phyloP scores from a whole-genome alignment of 2,888 invertebrate genomes.

The Hermaeophaga mercurialis region DNA sequence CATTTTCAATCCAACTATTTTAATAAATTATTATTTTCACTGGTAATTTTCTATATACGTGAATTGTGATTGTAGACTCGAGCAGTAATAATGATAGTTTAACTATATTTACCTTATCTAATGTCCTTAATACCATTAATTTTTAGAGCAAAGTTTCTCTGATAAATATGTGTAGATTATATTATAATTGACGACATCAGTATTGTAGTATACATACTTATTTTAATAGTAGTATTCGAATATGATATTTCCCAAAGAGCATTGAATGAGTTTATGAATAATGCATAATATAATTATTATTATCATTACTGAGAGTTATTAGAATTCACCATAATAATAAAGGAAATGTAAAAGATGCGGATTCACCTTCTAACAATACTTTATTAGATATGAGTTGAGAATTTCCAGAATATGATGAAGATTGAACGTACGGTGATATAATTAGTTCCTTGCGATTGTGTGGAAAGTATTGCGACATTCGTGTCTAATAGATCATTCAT shows the following conservation, averaged over 20 bases:
- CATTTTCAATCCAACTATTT: too few species aligned
- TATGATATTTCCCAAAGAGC: slow-evolving; percentile 2
- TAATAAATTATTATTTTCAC: too few species aligned
- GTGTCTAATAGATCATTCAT: neutral
- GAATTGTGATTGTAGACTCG: neutral
- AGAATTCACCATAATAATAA: slow-evolving; percentile 3
- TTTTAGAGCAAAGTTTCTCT: neutral
- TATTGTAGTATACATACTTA: neutral
- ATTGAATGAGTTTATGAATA: slow-evolving; percentile 6
- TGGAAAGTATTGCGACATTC: slow-evolving; percentile 10
- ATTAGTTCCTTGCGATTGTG: slow-evolving; percentile 11
- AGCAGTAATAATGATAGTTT: neutral
- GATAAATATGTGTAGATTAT: neutral
- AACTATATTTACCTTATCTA: neutral
- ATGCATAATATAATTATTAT: slow-evolving; percentile 8
- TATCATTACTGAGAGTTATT: slow-evolving; percentile 1
- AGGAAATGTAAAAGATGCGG: slow-evolving; percentile 6
- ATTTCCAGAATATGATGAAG: neutral
- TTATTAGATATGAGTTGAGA: slow-evolving; percentile 6
- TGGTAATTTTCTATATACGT: neutral
- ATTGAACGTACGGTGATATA: slow-evolving; percentile 1
- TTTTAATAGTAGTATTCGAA: neutral
- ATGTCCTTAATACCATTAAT: neutral
- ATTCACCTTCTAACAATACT: slow-evolving; percentile 4
- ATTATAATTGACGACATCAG: slow-evolving; percentile 2